Evolutionary conservation across 2,797 vertebrate genomes (phyloP), one percentile per base, ranked within the genome.

Genomic region (Alfaro cultratus): DNA sequence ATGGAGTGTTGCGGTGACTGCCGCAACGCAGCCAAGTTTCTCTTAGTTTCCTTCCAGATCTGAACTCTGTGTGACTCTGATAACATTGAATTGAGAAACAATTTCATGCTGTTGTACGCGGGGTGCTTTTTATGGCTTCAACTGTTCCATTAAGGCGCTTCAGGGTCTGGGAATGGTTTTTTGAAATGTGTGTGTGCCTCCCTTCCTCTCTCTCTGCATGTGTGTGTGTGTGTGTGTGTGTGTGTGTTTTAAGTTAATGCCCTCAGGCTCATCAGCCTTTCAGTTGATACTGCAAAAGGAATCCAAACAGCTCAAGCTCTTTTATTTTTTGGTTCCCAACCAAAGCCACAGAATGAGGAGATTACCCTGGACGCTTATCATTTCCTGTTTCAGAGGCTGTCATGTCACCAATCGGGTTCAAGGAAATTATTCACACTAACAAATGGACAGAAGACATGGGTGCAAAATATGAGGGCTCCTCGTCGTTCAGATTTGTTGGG

Each of bases 11-110:
- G 73, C 77, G 78, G 74, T 45, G 79, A 87, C 47, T 77, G 73
- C 83, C 80, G 86, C 89, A 87, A 75, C 77, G 76, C 68, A 16
- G 82, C 89, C 80, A 86, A 83, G 86, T 77, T 81, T 85, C 83
- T 84, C 87, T 88, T 85, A 75, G 90, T 91, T 93, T 94, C 94
- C 93, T 92, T 87, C 84, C 89, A 90, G 85, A 87, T 93, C 78
- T 93, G 92, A 94, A 93, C 91, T 95, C 90, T 94, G 91, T 71
- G 80, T 92, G 93, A 92, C 93, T 93, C 94, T 93, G 94, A 94
- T 95, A 95, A 95, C 94, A 93, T 92, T 92, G 85, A 94, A 92
- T 91, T 16, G 21, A 89, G 86, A 62, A 92, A 94, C 93, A 90
- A 92, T 93, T 94, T 94, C 87, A 93, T 84, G 91, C 93, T 92